Evolutionary conservation across 2,113 vertebrate species (phyloP), one percentile per base, ranked within the genome.

Genomic region (Malurus cyaneus): DNA sequence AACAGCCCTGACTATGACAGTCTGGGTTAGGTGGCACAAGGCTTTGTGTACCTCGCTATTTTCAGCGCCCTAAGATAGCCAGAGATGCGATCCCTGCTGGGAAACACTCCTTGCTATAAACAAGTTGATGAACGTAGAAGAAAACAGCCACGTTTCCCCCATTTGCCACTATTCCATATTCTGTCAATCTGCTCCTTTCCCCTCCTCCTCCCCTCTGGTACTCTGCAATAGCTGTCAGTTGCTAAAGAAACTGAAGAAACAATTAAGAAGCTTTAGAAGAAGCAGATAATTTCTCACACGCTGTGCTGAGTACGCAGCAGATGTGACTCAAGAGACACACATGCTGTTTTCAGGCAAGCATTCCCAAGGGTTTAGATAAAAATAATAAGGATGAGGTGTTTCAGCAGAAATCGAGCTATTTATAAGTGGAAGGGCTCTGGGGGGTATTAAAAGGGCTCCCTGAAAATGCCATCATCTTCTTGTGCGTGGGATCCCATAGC

Each of bases 291-390:
- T 93, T 89, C 88, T 95, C 71, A 69, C 69, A 89, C 2, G 52
- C 89, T 80, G 88, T 23, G 89, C 74, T 80, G 74, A 95, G 81
- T 69, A 89, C 2, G 4, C 74, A 66, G 74, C 91, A 96, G 94
- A 94, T 92, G 70, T 80, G 64, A 94, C 62, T 95, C 52, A 77
- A 88, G 87, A 90, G 52, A 94, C n/a, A 95, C 66, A 85, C 89
- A 91, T 31, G 60, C 92, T 88, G 94, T 71, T 96, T 94, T 86
- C 34, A 56, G 44, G 78, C 62, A 91, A 86, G 71, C 66, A 47
- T 77, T 86, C 87, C 71, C 71, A 86, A 88, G 62, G 59, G 89
- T 59, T 89, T 91, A 65, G 85, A 78, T 70, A 89, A 95, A 97
- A 95, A 91, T 91, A 74, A 86, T 60, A 91, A 71, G 49, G 49